phyloP scores from a whole-genome alignment of 2,888 invertebrate genomes.

The Scaptomyza tumidula region DNA sequence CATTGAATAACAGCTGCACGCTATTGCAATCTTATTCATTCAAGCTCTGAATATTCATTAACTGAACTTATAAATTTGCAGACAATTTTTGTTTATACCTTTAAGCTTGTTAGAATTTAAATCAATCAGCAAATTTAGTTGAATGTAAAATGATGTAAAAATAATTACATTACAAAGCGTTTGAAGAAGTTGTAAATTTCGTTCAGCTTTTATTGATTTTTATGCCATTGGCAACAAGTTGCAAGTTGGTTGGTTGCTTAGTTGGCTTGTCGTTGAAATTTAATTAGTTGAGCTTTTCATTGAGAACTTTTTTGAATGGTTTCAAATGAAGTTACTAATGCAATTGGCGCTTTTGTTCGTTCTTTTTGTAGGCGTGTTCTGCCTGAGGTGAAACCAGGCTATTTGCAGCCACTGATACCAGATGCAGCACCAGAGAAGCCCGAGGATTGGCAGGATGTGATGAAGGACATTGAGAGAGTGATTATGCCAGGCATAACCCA shows the following conservation, averaged over 20 bases:
- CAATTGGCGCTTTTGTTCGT: slow-evolving; percentile 31
- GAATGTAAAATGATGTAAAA: not conserved
- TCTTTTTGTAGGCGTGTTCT: slow-evolving; percentile 90
- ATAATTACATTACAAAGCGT: not conserved
- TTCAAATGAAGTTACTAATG: slow-evolving; percentile 42
- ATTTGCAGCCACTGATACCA: slow-evolving; percentile 94
- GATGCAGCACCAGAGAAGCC: slow-evolving; percentile 92
- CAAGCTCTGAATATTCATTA: not conserved
- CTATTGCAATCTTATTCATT: not conserved
- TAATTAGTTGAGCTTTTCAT: slow-evolving; percentile 50
- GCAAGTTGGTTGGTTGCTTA: slow-evolving; percentile 7
- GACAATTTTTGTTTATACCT: not conserved
- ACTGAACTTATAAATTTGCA: not conserved
- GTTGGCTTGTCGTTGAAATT: slow-evolving; percentile 16
- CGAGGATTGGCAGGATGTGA: slow-evolving; percentile 95
- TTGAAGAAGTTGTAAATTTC: not conserved
- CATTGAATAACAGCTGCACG: not conserved
- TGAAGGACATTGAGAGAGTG: slow-evolving; percentile 96
- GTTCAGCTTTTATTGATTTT: slow-evolving; percentile 27
- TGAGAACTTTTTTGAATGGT: slow-evolving; percentile 26
- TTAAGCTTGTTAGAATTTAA: no score
- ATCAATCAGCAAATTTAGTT: not conserved
- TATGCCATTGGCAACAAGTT: slow-evolving; percentile 35
- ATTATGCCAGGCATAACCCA: slow-evolving; percentile 99
- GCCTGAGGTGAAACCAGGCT: slow-evolving; percentile 96